These are phyloP conservation scores for Odocoileus hemionus DNA, from an alignment of 2,113 vertebrate species.

Conservation along the genomic window DNA sequence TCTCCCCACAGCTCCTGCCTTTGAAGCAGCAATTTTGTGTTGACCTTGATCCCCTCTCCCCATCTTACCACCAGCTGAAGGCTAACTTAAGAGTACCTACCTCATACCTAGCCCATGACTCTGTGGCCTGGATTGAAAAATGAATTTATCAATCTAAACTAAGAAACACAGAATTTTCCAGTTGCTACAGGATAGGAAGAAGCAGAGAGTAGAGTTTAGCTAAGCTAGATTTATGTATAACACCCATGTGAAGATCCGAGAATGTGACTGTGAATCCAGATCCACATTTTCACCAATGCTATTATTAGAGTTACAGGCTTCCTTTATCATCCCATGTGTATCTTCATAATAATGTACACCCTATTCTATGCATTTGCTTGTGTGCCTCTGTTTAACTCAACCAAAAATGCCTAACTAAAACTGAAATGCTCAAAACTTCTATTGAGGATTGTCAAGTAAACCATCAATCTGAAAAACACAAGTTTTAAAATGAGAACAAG, in stretches of 20 bases:
- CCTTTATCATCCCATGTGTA: not conserved
- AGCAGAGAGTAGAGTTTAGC: not conserved
- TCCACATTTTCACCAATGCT: too few species aligned
- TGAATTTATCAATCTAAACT: not conserved
- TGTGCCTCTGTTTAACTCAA: not conserved
- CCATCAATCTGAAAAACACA: not conserved
- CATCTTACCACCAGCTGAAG: not conserved
- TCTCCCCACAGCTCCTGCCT: not conserved
- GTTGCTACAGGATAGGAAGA: not conserved
- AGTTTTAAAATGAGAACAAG: not conserved
- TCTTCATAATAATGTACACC: not conserved
- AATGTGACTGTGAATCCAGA: not conserved
- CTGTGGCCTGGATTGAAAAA: not conserved
- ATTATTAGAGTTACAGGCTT: not conserved
- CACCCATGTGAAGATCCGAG: not conserved
- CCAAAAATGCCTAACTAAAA: not conserved
- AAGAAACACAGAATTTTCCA: not conserved
- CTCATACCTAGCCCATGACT: not conserved
- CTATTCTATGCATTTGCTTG: not conserved
- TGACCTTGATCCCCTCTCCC: not conserved
- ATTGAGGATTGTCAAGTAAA: not conserved
- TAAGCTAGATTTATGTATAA: not conserved
- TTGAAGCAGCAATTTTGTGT: not conserved
- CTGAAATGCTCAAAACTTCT: not conserved
- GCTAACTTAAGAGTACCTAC: not conserved